Evolutionary conservation across 2,113 vertebrate genomes (phyloP), one percentile per base, ranked within the genome.

Genomic region (Amazona guildingii): DNA sequence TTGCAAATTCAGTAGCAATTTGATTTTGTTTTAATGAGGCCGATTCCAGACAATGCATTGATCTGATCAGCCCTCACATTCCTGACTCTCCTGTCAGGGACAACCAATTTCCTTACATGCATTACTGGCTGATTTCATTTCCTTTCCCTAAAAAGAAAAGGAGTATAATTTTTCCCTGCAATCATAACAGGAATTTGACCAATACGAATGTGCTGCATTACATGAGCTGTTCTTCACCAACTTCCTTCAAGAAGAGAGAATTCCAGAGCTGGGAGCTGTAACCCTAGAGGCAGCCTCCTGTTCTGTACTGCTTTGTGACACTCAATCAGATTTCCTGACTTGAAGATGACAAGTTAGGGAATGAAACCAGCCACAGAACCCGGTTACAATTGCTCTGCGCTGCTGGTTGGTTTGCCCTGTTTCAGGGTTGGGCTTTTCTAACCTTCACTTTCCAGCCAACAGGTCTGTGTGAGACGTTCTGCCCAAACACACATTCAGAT

Each of bases 121-220:
- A 88, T 91, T 93, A 85, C 44, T 27, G 25, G 43, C 44, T 55
- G 67, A 82, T 90, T 93, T 82, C 86, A 92, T 94, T 95, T 92
- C 94, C 83, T 82, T 79, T 79, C 37, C 57, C 66, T 66, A n/a
- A 73, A 62, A 88, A 59, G 55, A n/a, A 82, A 63, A 43, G 19
- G 35, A 63, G 73, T 86, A 73, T 74, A 23, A 37, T 85, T 96
- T 96, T 90, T 93, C 86, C 82, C 67, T 59, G 37, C 68, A 76
- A 68, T 86, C 87, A 77, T 83, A 94, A 69, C 20, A 88, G 23
- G 82, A 90, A 92, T 92, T 59, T 72, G 88, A 96, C 90, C 61
- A 51, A 72, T 75, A 88, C 73, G 86, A 96, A 90, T 55, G 84
- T 2, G 24, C 49, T 64, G 76, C 39, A 62, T 66, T 83, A 77